Evolutionary conservation across 2,888 invertebrate genomes (phyloP), one percentile per base, ranked within the genome.

Genomic region (Troides helena): DNA sequence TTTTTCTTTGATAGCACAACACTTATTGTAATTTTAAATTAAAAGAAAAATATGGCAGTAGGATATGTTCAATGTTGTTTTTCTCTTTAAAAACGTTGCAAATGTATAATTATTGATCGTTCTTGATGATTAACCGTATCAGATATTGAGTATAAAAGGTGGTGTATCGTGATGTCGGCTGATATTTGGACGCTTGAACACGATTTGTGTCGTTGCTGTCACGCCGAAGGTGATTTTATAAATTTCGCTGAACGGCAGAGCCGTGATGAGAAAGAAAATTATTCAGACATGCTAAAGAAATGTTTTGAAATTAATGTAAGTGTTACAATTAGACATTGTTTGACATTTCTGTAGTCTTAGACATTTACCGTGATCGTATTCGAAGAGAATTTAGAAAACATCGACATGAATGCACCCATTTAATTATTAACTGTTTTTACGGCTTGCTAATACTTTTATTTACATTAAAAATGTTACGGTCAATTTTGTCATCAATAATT

Each of bases 141-240:
- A 23, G 17, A 17, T 53, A 56, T 56, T 64, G 21, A 57, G 57
- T 8, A 57, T 57, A 23, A 10, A 8, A 39, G 21, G 56, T 23
- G 1, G 30, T 21, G 36, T 61, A 68, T 59, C 50, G 83, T 80
- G 77, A 88, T 88, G 87, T 76, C 85, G 69, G 67, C 74, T n/a
- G 76, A 79, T 73, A 74, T 62, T 53, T 86, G 83, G 81, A 84
- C 81, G 72, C 63, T 87, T 21, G 87, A 87, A 61, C 84, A 81
- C 21, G 82, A 86, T 72, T 77, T 90, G 66, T 91, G 90, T 74
- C 82, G 90, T 10, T 90, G 90, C 73, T 91, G 90, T 79, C 88
- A 86, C 66, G 78, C 83, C 6, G 86, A 89, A 71, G 90, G 90
- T 14, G 70, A 76, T 17, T 88, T 85, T 73, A 81, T 78, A 69